These are phyloP conservation scores for Rana temporaria DNA, from an alignment of 2,113 vertebrate species.

Conservation along the genomic window DNA sequence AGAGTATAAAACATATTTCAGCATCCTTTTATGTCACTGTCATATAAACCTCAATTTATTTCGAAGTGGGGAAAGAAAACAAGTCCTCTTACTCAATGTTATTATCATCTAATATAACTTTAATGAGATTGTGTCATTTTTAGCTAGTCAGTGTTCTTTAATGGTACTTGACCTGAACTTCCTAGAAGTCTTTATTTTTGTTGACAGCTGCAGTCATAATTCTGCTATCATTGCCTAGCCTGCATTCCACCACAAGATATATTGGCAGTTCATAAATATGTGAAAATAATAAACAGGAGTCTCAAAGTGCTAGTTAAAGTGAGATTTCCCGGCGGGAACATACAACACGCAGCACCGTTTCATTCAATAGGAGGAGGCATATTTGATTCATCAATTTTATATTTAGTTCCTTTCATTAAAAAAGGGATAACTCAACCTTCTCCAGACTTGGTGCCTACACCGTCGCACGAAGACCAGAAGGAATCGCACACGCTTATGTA, in stretches of 20 bases:
- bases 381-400: slow-evolving; percentile 31
- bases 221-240: not conserved
- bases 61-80: not conserved
- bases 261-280: slow-evolving; percentile 41
- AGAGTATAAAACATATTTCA: not conserved
- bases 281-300: slow-evolving; percentile 32
- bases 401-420: slow-evolving; percentile 20
- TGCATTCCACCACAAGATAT: slow-evolving; percentile 5
- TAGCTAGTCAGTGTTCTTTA: not conserved
- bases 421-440: not conserved
- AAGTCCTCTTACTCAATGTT: not conserved
- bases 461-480: not conserved
- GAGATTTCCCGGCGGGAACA: slow-evolving; percentile 27
- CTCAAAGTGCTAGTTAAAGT: slow-evolving; percentile 24
- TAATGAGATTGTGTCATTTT: not conserved
- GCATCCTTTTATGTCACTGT: not conserved
- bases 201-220: slow-evolving; percentile 5
- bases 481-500: no score
- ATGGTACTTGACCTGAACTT: not conserved
- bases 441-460: not conserved
- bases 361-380: not conserved
- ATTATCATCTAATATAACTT: not conserved
- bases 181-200: slow-evolving; percentile 26
- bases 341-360: slow-evolving; percentile 14
- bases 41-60: not conserved